Evolutionary conservation across 2,113 vertebrate species (phyloP).

Genomic region (Jaculus jaculus): DNA sequence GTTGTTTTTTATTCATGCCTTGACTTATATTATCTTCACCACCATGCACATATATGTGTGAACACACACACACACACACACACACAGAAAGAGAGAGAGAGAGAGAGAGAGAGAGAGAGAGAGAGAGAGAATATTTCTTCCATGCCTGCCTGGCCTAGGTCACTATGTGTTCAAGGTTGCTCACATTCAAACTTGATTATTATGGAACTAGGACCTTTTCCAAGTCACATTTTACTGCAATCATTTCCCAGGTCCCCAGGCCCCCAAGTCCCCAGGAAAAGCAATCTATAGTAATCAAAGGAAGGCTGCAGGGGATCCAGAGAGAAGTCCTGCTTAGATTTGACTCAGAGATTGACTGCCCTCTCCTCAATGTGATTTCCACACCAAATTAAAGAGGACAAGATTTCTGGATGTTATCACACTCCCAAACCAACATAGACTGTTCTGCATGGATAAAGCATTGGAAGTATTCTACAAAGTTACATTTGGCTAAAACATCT

Average conservation of each 20-base stretch:
- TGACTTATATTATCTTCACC: background rate
- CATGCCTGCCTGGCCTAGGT: background rate
- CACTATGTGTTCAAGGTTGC: constrained; percentile 51
- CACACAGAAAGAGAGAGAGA: background rate
- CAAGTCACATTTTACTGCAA: constrained; percentile 57
- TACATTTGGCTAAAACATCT: background rate
- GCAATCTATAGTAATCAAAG: constrained; percentile 67
- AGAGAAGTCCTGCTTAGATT: background rate
- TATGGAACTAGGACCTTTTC: constrained; percentile 47
- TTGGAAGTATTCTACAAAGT: background rate
- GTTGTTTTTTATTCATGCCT: background rate
- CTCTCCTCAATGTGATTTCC: background rate
- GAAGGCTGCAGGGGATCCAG: constrained; percentile 45
- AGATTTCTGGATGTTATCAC: background rate
- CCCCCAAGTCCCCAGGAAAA: constrained; percentile 56
- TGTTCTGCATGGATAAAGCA: background rate
- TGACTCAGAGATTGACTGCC: constrained; percentile 29
- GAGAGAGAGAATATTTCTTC: background rate
- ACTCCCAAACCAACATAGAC: background rate
- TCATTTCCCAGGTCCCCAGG: constrained; percentile 56
- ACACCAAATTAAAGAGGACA: background rate
- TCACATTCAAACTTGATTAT: constrained; percentile 11
- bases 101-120: too few relatives aligned
- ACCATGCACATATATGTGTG: background rate
- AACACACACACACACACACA: background rate